A percentile compares a stretch with the other conserved stretches of the same genome.
Conservation (phyloP, 2,797 vertebrate species). For the Lepus townsendii region DNA sequence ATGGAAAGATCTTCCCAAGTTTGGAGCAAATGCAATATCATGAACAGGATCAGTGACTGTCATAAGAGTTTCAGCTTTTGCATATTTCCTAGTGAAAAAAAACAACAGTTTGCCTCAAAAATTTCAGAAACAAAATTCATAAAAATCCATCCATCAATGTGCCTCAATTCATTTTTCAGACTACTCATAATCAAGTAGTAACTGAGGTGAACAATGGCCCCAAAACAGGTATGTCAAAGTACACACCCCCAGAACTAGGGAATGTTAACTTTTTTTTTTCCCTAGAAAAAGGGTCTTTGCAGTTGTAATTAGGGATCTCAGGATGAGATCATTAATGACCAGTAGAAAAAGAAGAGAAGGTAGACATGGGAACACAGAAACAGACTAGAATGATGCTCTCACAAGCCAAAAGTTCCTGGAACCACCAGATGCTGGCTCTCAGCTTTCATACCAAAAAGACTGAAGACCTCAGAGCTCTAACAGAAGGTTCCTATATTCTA, state of each 20-base stretch:
- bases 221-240: neutral
- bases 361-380: neutral
- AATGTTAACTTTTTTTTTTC: constrained; percentile 10
- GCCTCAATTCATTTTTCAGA: constrained; percentile 14
- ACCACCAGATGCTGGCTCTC: neutral
- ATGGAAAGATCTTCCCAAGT: constrained; percentile 97
- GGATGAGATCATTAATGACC: neutral
- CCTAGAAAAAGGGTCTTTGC: neutral
- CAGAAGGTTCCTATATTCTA: neutral
- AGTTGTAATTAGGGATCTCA: neutral
- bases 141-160: neutral
- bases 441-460: neutral
- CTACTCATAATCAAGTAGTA: neutral
- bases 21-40: constrained; percentile 98
- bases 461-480: neutral
- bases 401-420: neutral
- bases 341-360: neutral
- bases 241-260: neutral
- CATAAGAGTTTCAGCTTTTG: constrained; percentile 97
- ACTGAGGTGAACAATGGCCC: neutral
- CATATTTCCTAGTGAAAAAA: constrained; percentile 93
- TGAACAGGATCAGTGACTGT: constrained; percentile 98
- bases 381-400: neutral
- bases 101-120: constrained; percentile 51
- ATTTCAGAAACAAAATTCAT: constrained; percentile 25